phyloP scores from a whole-genome alignment of 1,140 invertebrate genomes.

The Maconellicoccus hirsutus region DNA sequence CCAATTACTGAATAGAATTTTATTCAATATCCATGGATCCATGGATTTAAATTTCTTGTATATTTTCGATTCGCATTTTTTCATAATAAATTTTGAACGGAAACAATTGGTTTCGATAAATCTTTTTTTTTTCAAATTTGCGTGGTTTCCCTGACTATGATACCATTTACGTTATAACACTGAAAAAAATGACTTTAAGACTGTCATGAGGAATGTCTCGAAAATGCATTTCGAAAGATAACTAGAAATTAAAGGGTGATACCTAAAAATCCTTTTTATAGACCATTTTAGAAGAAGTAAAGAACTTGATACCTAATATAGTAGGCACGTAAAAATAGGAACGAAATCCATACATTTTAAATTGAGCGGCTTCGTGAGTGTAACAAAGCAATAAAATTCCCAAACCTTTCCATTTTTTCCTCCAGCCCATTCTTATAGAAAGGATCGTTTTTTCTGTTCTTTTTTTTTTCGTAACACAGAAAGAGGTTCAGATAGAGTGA shows the following conservation, averaged over 20 bases:
- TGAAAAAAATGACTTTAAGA: no score
- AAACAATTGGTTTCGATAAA: no score
- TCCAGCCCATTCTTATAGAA: neutral
- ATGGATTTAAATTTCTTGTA: no score
- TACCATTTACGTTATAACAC: no score
- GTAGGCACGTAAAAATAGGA: neutral
- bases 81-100: no score
- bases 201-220: neutral
- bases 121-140: no score
- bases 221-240: neutral
- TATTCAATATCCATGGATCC: no score
- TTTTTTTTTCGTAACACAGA: constrained; percentile 2
- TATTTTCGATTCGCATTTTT: no score
- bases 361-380: neutral
- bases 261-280: neutral
- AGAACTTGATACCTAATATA: neutral
- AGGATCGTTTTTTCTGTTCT: constrained; percentile 2
- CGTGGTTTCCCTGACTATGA: no score
- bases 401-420: neutral
- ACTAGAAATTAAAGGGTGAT: neutral
- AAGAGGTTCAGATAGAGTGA: neutral
- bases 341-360: constrained; percentile 15
- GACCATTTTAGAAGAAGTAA: constrained; percentile 12
- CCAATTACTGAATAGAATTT: no score
- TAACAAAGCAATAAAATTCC: constrained; percentile 15